Evolutionary conservation across 2,888 invertebrate genomes (phyloP), one percentile per base, ranked within the genome.

Genomic region (Ophraella communa): DNA sequence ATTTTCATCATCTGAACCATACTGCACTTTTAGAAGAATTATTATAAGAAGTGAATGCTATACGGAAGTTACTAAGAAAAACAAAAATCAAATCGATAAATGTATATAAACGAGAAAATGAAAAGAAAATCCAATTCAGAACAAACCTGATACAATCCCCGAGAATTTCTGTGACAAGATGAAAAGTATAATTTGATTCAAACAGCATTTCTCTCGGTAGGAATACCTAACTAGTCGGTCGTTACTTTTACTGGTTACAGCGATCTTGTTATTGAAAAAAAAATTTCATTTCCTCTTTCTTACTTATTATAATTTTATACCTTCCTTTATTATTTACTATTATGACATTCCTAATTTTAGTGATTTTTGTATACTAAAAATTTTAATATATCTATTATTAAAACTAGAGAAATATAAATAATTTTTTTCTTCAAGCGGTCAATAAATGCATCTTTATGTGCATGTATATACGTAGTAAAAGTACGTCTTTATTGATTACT

Each of bases 111-210:
- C 14, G 11, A 45, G 35, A 51, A 57, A 65, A 57, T 57, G 62
- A 52, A 60, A 60, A 64, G 60, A 58, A 62, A 63, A 67, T 73
- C 75, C 73, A 75, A 77, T 76, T 77, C 74, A 71, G 74, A 75
- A 74, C 74, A 75, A 74, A 75, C 74, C 76, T 73, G 75, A 78
- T 77, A 75, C 76, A 76, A 78, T 77, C 75, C 75, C 68, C 70
- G 62, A 69, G 71, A 77, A 77, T 78, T 77, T 75, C 76, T 73
- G 72, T 69, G 77, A 78, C 77, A 78, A 77, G 77, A 79, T 75
- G 77, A 77, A 76, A 77, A 77, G 74, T 71, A 78, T 78, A 79
- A 79, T 79, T 78, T 76, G 78, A 79, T 79, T 78, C 76, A 73
- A 76, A 75, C 75, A 74, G 70, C 76, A 77, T 76, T 76, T 76